Conservation (phyloP, 2,888 invertebrate genomes). For the Callinectes sapidus region DNA sequence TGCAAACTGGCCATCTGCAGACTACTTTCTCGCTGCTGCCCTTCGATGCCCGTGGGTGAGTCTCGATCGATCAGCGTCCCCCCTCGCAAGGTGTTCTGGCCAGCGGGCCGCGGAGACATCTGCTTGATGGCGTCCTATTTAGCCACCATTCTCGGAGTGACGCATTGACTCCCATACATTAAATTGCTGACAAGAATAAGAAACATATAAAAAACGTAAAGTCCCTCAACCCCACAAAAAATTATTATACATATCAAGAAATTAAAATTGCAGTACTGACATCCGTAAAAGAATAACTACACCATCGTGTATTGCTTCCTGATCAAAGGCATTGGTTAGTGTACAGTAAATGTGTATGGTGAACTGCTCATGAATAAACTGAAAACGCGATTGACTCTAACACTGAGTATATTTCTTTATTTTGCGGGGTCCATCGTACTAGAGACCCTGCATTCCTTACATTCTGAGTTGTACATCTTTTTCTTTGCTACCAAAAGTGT, state of each 20-base stretch:
- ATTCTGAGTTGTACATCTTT: not conserved
- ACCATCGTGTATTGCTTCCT: not conserved
- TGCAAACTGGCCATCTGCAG: conserved; percentile 52
- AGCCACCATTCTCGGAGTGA: not conserved
- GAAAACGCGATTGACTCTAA: not conserved
- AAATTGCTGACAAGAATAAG: not conserved
- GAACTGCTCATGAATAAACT: not conserved
- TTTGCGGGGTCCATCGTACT: not conserved
- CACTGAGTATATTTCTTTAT: not conserved
- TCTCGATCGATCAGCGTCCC: conserved; percentile 2
- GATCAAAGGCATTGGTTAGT: not conserved
- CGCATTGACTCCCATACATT: not conserved
- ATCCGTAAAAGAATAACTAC: too few species aligned
- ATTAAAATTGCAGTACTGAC: too few species aligned
- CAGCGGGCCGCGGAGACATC: conserved; percentile 31
- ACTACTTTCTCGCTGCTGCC: not conserved
- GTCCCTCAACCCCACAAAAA: not conserved
- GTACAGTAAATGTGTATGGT: not conserved
- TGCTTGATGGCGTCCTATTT: not conserved
- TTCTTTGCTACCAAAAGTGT: conserved; percentile 11
- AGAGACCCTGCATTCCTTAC: not conserved
- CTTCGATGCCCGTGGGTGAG: conserved; percentile 44
- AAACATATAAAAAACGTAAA: not conserved
- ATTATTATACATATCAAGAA: too few species aligned
- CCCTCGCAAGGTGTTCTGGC: conserved; percentile 33